Conservation (phyloP, 1,140 invertebrate genomes). For the Zaprionus taronus region DNA sequence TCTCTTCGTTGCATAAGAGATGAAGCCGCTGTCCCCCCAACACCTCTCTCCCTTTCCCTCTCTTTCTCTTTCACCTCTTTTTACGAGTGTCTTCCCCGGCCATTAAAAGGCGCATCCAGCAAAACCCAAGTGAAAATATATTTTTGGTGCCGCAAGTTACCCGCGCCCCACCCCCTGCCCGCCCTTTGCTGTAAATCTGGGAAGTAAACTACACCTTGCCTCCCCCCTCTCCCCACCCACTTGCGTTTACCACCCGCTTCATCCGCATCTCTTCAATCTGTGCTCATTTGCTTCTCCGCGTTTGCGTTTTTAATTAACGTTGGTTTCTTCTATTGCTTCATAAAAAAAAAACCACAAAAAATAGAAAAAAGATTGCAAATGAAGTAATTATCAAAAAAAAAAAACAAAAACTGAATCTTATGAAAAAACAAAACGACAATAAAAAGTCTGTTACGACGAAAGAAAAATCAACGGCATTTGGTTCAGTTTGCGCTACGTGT, state of each 20-base stretch:
- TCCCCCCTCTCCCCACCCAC: background rate
- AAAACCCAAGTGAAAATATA: slow-evolving; percentile 72
- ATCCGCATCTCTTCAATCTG: background rate
- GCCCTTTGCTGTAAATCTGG: slow-evolving; percentile 5
- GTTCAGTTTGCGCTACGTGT: slow-evolving; percentile 40
- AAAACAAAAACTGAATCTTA: slow-evolving; percentile 37
- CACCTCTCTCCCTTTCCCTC: background rate
- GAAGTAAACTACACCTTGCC: background rate
- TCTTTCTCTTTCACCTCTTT: background rate
- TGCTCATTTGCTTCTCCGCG: slow-evolving; percentile 29
- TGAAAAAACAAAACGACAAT: slow-evolving; percentile 26
- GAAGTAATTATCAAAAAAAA: slow-evolving; percentile 73
- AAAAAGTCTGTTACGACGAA: slow-evolving; percentile 60
- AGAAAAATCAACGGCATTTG: slow-evolving; percentile 59
- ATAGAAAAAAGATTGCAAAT: slow-evolving; percentile 66
- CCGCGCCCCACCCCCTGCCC: slow-evolving; percentile 7
- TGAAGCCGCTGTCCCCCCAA: background rate
- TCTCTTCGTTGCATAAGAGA: slow-evolving; percentile 70
- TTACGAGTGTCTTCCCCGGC: slow-evolving; percentile 12
- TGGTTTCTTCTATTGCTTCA: slow-evolving; percentile 77
- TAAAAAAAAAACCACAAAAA: slow-evolving; percentile 25
- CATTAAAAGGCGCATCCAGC: slow-evolving; percentile 51
- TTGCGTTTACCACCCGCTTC: background rate
- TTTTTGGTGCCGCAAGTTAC: slow-evolving; percentile 59
- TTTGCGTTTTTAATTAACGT: slow-evolving; percentile 80